Conservation (phyloP, 2,113 vertebrate species). For the Fulica atra region DNA sequence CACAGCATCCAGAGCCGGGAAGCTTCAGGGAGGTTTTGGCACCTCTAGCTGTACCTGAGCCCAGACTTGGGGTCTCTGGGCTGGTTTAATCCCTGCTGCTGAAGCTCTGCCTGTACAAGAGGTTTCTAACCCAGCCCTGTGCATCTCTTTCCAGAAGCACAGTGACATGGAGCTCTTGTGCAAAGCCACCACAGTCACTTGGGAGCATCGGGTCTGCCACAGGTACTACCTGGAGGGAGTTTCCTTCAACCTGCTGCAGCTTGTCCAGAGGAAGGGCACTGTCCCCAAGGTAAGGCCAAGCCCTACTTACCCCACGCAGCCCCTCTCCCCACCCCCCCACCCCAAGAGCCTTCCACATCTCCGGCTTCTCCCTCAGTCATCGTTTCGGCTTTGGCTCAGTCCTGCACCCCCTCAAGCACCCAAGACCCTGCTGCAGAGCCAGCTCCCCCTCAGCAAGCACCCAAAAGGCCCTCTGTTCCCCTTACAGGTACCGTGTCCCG, state of each 20-base stretch:
- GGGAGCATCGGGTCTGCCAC: not conserved
- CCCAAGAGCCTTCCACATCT: accelerated
- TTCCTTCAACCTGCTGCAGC: not conserved
- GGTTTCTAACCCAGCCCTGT: accelerated
- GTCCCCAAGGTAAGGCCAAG: not conserved
- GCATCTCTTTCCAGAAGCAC: not conserved
- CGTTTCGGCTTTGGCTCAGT: accelerated
- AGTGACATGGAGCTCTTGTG: not conserved
- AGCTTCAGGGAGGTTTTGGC: not conserved
- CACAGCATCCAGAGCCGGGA: not conserved
- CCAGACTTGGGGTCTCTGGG: accelerated
- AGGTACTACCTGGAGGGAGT: accelerated
- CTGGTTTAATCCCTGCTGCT: not conserved
- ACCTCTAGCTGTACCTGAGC: no score
- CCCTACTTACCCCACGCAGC: not conserved
- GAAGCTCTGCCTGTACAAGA: not conserved
- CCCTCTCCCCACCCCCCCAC: no score
- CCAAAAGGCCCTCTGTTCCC: not conserved
- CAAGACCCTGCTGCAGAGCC: not conserved
- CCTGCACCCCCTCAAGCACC: accelerated
- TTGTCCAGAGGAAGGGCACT: accelerated
- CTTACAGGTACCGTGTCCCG: not conserved
- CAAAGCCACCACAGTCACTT: not conserved
- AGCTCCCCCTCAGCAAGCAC: not conserved
- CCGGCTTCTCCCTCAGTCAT: accelerated